Conservation (phyloP, 2,888 invertebrate genomes). For the Anticlea derivata region DNA sequence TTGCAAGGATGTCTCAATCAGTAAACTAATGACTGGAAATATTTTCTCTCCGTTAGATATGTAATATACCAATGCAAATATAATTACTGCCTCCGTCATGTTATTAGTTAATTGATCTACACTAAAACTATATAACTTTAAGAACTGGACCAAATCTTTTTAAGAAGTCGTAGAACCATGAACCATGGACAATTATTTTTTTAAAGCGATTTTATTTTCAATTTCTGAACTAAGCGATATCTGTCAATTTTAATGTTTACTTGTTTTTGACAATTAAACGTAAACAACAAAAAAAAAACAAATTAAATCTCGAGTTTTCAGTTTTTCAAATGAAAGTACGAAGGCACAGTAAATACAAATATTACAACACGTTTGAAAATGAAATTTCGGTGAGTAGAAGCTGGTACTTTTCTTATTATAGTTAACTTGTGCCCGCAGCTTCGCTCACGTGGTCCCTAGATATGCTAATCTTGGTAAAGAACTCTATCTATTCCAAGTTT, state of each 20-base stretch:
- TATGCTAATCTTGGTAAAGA: too few relatives aligned
- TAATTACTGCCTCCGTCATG: background rate
- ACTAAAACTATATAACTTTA: too few relatives aligned
- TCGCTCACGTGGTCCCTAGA: too few relatives aligned
- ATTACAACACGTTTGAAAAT: slow-evolving; percentile 52
- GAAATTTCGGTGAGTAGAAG: slow-evolving; percentile 45
- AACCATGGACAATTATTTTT: background rate
- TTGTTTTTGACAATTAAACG: background rate
- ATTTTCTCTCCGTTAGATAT: background rate
- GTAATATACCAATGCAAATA: background rate
- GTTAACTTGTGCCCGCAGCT: slow-evolving; percentile 25
- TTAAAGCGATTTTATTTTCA: background rate
- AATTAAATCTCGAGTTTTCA: background rate
- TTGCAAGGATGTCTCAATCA: too few relatives aligned
- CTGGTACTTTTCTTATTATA: too few relatives aligned
- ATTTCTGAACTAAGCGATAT: background rate
- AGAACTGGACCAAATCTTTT: background rate
- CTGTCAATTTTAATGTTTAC: slow-evolving; percentile 3
- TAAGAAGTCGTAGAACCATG: background rate
- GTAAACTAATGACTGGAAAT: too few relatives aligned
- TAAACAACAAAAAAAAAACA: slow-evolving; percentile 2
- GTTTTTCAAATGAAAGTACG: slow-evolving; percentile 16
- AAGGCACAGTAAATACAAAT: slow-evolving; percentile 11
- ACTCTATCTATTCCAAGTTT: too few relatives aligned
- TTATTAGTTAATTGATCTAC: background rate